Evolutionary conservation across 1,140 invertebrate genomes (phyloP).

Genomic region (Aphelinus atriplicis): DNA sequence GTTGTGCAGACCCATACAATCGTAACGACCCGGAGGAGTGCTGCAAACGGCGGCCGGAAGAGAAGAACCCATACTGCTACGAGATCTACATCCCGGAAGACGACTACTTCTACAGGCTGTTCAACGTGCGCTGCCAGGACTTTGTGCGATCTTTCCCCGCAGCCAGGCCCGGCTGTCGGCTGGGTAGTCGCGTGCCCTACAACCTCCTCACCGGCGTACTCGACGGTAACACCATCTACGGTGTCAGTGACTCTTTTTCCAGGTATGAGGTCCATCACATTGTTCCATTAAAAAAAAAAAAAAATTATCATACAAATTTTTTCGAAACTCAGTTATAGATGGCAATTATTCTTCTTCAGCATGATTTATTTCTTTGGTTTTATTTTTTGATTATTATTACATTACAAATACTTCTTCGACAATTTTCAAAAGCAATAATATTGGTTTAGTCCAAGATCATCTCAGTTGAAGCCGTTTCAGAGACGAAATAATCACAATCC

Average conservation of each 20-base stretch:
- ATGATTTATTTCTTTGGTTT: too few relatives aligned
- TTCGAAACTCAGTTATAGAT: too few relatives aligned
- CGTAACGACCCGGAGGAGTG: slow-evolving; percentile 90
- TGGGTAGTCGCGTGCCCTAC: slow-evolving; percentile 82
- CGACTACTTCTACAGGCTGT: slow-evolving; percentile 91
- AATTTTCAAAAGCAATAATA: too few relatives aligned
- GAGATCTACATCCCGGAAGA: slow-evolving; percentile 89
- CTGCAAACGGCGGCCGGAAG: slow-evolving; percentile 78
- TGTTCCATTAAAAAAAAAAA: too few relatives aligned
- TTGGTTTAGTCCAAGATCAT: too few relatives aligned
- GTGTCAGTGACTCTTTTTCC: slow-evolving; percentile 80
- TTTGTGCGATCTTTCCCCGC: slow-evolving; percentile 89
- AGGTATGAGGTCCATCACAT: slow-evolving; percentile 62
- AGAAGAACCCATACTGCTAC: slow-evolving; percentile 91
- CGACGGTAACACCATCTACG: slow-evolving; percentile 87
- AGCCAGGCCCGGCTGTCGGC: slow-evolving; percentile 81
- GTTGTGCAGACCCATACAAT: slow-evolving; percentile 76
- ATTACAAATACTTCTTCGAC: too few relatives aligned
- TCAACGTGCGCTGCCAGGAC: slow-evolving; percentile 85
- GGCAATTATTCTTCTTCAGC: too few relatives aligned
- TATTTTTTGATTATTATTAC: too few relatives aligned
- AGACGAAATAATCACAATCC: too few relatives aligned
- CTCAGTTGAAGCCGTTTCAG: too few relatives aligned
- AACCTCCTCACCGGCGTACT: slow-evolving; percentile 85
- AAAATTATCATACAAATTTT: too few relatives aligned